A percentile compares a stretch with the other conserved stretches of the same genome.
Evolutionary conservation across 2,888 invertebrate genomes (phyloP).

Genomic region (Xiphydria camelus): DNA sequence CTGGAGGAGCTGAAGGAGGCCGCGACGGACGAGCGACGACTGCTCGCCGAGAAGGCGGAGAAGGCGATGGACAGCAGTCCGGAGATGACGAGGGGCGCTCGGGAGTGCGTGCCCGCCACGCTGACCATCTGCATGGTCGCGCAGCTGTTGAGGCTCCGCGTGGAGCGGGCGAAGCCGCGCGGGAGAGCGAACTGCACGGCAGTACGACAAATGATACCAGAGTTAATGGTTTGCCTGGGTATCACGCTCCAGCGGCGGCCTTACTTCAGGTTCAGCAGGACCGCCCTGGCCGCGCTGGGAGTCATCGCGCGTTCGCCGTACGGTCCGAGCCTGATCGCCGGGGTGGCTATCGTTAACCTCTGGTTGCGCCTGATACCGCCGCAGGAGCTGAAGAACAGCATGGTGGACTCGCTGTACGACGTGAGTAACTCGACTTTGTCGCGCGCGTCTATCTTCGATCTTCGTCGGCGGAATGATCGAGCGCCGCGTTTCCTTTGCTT

Average conservation of each 20-base stretch:
- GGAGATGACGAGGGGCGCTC: constrained; percentile 28
- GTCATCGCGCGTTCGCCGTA: constrained; percentile 45
- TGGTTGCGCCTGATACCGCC: constrained; percentile 52
- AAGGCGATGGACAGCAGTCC: constrained; percentile 22
- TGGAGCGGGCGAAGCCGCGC: constrained; percentile 19
- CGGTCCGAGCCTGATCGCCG: constrained; percentile 21
- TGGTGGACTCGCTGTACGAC: constrained; percentile 48
- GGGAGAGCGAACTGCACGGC: constrained; percentile 40
- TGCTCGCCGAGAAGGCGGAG: constrained; percentile 21
- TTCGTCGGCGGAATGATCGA: not conserved
- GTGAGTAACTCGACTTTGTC: constrained; percentile 35
- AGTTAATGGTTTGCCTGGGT: constrained; percentile 44
- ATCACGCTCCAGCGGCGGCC: constrained; percentile 46
- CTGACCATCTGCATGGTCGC: constrained; percentile 48
- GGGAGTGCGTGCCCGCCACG: constrained; percentile 48
- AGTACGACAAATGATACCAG: constrained; percentile 46
- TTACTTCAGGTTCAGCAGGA: constrained; percentile 46
- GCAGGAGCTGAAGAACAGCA: constrained; percentile 43
- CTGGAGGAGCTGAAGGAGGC: constrained; percentile 44
- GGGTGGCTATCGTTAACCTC: constrained; percentile 46
- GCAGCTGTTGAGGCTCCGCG: constrained; percentile 38
- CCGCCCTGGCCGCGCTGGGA: constrained; percentile 45
- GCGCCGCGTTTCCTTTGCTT: constrained; percentile 8
- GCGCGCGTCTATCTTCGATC: not conserved
- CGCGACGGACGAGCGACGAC: constrained; percentile 24